Percentiles rank a stretch among this genome's conserved stretches.
These are phyloP conservation scores for Halocaridina rubra DNA, from an alignment of 2,888 invertebrate species.

Conservation along the genomic window DNA sequence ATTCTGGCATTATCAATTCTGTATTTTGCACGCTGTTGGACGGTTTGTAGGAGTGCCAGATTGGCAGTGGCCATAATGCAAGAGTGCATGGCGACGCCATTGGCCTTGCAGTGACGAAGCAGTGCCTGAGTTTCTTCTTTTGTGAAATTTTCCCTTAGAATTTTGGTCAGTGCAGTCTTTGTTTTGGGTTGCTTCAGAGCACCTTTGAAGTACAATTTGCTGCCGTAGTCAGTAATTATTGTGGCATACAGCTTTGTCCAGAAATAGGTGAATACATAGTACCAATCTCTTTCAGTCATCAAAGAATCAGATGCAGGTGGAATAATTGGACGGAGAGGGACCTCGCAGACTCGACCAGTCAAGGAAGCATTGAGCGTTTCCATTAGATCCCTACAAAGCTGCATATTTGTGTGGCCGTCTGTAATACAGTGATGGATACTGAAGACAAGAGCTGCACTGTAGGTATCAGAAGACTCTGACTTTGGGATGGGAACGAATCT, in stretches of 20 bases:
- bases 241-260: background rate
- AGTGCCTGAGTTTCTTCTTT: conserved; percentile 9
- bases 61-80: conserved; percentile 21
- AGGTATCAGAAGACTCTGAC: background rate
- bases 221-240: conserved; percentile 29
- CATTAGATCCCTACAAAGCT: conserved; percentile 39
- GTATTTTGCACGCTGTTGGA: conserved; percentile 14
- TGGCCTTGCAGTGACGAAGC: conserved; percentile 19
- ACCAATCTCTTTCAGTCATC: background rate
- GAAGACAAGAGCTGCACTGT: conserved; percentile 32
- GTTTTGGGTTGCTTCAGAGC: conserved; percentile 16
- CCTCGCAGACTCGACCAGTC: background rate
- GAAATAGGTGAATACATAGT: conserved; percentile 10
- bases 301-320: background rate
- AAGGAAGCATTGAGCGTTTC: conserved; percentile 40
- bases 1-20: conserved; percentile 26
- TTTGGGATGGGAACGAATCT: background rate
- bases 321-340: background rate
- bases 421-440: conserved; percentile 43
- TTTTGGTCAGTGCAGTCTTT: conserved; percentile 4
- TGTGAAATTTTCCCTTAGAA: conserved; percentile 4
- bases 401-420: conserved; percentile 50
- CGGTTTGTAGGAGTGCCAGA: conserved; percentile 22
- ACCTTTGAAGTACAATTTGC: conserved; percentile 22
- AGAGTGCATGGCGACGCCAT: conserved; percentile 31